Percentiles rank a stretch among this genome's conserved stretches.
Evolutionary conservation across 2,113 vertebrate genomes (phyloP).

Genomic region (Indri indri): DNA sequence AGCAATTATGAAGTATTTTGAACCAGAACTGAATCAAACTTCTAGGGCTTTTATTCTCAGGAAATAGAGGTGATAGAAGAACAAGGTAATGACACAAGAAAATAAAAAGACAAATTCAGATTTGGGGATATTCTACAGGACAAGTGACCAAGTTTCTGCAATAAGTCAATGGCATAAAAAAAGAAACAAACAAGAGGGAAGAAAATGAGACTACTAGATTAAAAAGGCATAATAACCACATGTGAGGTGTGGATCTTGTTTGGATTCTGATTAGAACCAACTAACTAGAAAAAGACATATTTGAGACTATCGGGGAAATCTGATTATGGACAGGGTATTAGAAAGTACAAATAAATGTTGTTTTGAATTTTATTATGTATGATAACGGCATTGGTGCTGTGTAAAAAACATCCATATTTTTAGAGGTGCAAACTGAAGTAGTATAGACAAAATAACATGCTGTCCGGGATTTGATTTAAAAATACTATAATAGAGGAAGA

Average conservation of each 20-base stretch:
- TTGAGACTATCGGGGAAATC: slow-evolving; percentile 22
- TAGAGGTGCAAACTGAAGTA: not conserved
- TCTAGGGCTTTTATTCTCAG: slow-evolving; percentile 11
- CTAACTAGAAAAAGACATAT: slow-evolving; percentile 17
- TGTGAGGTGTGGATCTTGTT: not conserved
- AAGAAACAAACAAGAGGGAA: not conserved
- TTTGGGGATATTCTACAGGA: slow-evolving; percentile 13
- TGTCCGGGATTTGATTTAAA: not conserved
- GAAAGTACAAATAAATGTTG: not conserved
- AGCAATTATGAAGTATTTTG: not conserved
- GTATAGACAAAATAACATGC: not conserved
- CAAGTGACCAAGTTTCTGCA: not conserved
- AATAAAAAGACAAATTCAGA: slow-evolving; percentile 24
- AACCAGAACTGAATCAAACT: slow-evolving; percentile 9
- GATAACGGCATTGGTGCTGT: not conserved
- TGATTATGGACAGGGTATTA: not conserved
- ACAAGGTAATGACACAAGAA: slow-evolving; percentile 25
- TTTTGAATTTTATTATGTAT: slow-evolving; percentile 30
- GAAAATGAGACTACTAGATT: not conserved
- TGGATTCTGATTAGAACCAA: slow-evolving; percentile 22
- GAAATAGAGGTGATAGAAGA: not conserved
- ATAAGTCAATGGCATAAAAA: not conserved
- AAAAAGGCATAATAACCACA: not conserved
- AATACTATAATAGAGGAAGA: not conserved
- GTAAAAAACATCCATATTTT: slow-evolving; percentile 39